phyloP scores from a whole-genome alignment of 2,113 vertebrate genomes.

The Ivindomyrus marchei region DNA sequence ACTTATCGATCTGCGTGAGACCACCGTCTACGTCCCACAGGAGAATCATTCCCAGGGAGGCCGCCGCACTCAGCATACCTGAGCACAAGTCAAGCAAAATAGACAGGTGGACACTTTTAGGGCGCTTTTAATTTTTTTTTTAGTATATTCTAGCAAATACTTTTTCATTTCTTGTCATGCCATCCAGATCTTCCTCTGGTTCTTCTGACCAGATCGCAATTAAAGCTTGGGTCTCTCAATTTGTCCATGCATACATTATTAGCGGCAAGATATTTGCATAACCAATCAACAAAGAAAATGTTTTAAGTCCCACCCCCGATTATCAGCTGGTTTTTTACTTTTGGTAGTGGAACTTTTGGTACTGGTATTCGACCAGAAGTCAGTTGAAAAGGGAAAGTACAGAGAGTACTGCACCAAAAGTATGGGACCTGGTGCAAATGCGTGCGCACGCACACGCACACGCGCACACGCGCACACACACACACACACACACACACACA shows the following conservation, averaged over 20 bases:
- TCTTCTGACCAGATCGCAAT: background rate
- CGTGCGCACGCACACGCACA: background rate
- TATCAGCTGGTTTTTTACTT: background rate
- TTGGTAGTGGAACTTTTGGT: background rate
- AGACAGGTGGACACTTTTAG: background rate
- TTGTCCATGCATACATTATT: background rate
- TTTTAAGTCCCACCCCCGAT: background rate
- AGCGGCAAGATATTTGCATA: background rate
- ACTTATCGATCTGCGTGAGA: slow-evolving; percentile 98
- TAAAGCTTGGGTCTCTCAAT: background rate
- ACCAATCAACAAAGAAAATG: background rate
- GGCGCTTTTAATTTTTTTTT: background rate
- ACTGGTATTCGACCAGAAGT: background rate
- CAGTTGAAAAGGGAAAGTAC: background rate
- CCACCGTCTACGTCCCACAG: slow-evolving; percentile 97
- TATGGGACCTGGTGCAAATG: background rate
- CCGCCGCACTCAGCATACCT: slow-evolving; percentile 97
- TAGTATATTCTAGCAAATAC: background rate
- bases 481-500: too few species aligned
- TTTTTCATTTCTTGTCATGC: background rate
- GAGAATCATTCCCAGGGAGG: slow-evolving; percentile 90
- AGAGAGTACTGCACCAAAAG: background rate
- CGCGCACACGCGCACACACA: too few species aligned
- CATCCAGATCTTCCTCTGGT: background rate
- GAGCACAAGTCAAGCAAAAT: slow-evolving; percentile 32